Percentiles rank a stretch among this genome's conserved stretches.
Conservation (phyloP, 2,113 vertebrate genomes). For the Syngnathus typhle region DNA sequence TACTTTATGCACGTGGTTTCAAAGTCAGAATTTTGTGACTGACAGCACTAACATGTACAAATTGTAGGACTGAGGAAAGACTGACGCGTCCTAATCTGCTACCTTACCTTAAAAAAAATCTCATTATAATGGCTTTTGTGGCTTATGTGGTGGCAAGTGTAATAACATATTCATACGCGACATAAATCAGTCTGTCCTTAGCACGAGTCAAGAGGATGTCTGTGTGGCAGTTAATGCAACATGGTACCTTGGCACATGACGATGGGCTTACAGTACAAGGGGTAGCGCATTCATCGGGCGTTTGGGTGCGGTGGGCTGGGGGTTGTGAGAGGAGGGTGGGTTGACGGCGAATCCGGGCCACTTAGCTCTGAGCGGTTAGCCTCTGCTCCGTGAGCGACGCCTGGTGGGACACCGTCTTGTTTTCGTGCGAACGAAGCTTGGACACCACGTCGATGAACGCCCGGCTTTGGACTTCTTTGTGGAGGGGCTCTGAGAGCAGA, state of each 20-base stretch:
- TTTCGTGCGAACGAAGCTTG: constrained; percentile 90
- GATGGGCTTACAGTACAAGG: constrained; percentile 41
- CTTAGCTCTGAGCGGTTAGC: constrained; percentile 92
- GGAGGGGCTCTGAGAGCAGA: constrained; percentile 65
- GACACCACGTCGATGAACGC: constrained; percentile 90
- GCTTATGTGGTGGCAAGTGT: constrained; percentile 11
- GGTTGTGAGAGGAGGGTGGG: constrained; percentile 13
- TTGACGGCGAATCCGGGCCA: constrained; percentile 50
- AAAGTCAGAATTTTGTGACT: not conserved
- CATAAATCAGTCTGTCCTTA: constrained; percentile 31
- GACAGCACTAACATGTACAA: constrained; percentile 79
- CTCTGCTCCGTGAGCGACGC: constrained; percentile 97
- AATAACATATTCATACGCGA: not conserved
- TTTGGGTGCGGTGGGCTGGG: constrained; percentile 32
- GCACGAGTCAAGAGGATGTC: constrained; percentile 35
- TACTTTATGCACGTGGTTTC: not conserved
- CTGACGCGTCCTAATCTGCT: constrained; percentile 18
- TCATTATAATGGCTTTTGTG: constrained; percentile 47
- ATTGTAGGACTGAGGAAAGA: constrained; percentile 40
- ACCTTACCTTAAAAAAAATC: constrained; percentile 18
- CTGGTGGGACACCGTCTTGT: constrained; percentile 97
- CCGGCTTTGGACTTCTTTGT: constrained; percentile 89
- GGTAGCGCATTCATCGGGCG: constrained; percentile 24
- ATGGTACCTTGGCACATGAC: constrained; percentile 74
- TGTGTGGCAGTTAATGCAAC: constrained; percentile 72